These are phyloP conservation scores for Drosophila obscura DNA, from an alignment of 1,140 invertebrate species.

Conservation along the genomic window DNA sequence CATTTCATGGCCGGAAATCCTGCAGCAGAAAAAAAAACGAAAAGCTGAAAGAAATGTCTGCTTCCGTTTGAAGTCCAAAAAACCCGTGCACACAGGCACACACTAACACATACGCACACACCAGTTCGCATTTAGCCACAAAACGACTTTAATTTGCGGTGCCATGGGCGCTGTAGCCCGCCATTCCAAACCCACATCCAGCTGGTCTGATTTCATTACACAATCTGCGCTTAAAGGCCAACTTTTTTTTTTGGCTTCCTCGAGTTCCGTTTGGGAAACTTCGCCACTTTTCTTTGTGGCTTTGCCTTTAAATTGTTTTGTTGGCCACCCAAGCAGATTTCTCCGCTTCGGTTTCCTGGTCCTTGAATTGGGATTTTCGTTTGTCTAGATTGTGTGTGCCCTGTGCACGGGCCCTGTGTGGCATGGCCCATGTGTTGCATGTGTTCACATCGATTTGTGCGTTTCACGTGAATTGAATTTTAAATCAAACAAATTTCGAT, in stretches of 20 bases:
- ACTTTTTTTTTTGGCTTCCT: constrained; percentile 43
- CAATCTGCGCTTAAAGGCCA: constrained; percentile 62
- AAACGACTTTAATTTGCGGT: constrained; percentile 81
- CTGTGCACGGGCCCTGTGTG: constrained; percentile 13
- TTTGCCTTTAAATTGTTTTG: constrained; percentile 72
- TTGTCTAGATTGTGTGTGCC: constrained; percentile 6
- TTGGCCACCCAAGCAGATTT: constrained; percentile 42
- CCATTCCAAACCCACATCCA: constrained; percentile 4
- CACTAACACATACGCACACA: constrained; percentile 4
- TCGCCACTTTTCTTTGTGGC: constrained; percentile 59
- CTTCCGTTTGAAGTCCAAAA: constrained; percentile 68
- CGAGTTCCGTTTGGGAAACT: constrained; percentile 54
- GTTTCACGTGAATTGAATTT: constrained; percentile 54
- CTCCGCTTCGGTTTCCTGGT: constrained; percentile 31
- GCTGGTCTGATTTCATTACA: constrained; percentile 74
- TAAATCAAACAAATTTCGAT: constrained; percentile 48
- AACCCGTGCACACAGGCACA: constrained; percentile 26
- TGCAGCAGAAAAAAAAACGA: constrained; percentile 55
- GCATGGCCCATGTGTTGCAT: constrained; percentile 64
- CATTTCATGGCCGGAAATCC: constrained; percentile 74
- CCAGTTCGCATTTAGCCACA: constrained; percentile 63
- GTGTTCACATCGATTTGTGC: constrained; percentile 41
- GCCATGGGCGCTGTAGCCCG: constrained; percentile 23
- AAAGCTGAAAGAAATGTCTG: constrained; percentile 71
- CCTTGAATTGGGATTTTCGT: constrained; percentile 42